Evolutionary conservation across 1,140 invertebrate genomes (phyloP).

Genomic region (Lordiphosa clarofinis): DNA sequence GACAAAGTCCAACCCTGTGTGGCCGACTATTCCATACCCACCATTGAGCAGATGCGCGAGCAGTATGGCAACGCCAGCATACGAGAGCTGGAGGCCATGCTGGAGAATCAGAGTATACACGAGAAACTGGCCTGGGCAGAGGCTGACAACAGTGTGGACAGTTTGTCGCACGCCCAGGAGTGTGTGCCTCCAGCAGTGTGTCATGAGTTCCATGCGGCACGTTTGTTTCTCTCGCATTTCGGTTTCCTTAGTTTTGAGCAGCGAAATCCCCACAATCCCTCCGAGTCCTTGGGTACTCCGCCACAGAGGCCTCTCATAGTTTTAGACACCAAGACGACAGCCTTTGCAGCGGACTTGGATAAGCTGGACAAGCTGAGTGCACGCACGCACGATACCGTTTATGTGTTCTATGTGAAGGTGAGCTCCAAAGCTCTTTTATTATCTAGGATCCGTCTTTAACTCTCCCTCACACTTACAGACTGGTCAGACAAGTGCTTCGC

Average conservation of each 20-base stretch:
- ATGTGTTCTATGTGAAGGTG: conserved; percentile 95
- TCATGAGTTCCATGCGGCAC: conserved; percentile 95
- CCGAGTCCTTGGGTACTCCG: conserved; percentile 61
- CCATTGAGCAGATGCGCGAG: conserved; percentile 84
- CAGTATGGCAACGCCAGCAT: conserved; percentile 81
- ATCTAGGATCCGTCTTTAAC: neutral
- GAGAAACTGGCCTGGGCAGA: conserved; percentile 80
- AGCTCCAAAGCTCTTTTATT: no score
- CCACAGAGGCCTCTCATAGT: conserved; percentile 85
- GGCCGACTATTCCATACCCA: conserved; percentile 87
- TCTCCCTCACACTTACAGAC: conserved; percentile 84
- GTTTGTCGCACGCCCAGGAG: conserved; percentile 82
- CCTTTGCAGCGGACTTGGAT: conserved; percentile 87
- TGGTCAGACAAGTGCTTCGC: conserved; percentile 85
- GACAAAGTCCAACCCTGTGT: conserved; percentile 89
- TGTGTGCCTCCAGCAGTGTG: conserved; percentile 90
- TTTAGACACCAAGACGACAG: conserved; percentile 86
- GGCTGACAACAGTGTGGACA: conserved; percentile 73
- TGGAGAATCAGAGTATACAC: conserved; percentile 80
- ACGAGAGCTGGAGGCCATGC: conserved; percentile 81
- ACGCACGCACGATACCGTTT: conserved; percentile 94
- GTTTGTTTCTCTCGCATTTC: conserved; percentile 96
- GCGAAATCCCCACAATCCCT: conserved; percentile 81
- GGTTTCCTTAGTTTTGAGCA: conserved; percentile 91
- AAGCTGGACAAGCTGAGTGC: conserved; percentile 90